Percentiles rank a stretch among this genome's conserved stretches.
These are phyloP conservation scores for Taurulus bubalis DNA, from an alignment of 2,113 vertebrate genomes.

Conservation along the genomic window DNA sequence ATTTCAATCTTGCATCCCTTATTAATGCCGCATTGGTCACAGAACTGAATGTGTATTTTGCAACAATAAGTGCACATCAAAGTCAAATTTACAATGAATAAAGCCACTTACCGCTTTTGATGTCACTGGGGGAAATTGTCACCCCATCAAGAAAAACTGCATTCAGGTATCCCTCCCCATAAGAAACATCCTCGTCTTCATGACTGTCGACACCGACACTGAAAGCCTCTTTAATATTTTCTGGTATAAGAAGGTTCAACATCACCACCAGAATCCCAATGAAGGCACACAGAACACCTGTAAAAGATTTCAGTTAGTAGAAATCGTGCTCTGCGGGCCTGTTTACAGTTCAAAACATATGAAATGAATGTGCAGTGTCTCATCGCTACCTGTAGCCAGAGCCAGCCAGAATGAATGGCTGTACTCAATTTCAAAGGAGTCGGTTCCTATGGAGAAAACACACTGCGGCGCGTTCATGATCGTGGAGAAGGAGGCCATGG, in stretches of 20 bases:
- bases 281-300: slow-evolving; percentile 90
- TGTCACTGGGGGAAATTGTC: slow-evolving; percentile 41
- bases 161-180: slow-evolving; percentile 77
- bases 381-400: slow-evolving; percentile 85
- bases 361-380: not conserved
- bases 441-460: slow-evolving; percentile 85
- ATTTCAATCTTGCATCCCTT: not conserved
- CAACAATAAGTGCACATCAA: not conserved
- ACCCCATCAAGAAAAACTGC: slow-evolving; percentile 75
- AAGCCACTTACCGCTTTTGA: slow-evolving; percentile 49
- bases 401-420: slow-evolving; percentile 94
- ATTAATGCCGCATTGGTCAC: slow-evolving; percentile 87
- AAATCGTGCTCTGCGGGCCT: not conserved
- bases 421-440: slow-evolving; percentile 79
- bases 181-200: slow-evolving; percentile 70
- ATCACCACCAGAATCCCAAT: slow-evolving; percentile 84
- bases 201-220: slow-evolving; percentile 78
- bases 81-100: not conserved
- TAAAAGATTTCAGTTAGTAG: slow-evolving; percentile 10
- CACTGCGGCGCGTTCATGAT: slow-evolving; percentile 84
- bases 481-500: slow-evolving; percentile 89
- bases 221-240: slow-evolving; percentile 89
- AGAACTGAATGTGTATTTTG: not conserved
- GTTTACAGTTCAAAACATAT: not conserved
- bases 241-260: slow-evolving; percentile 79